Conservation (phyloP, 2,113 vertebrate genomes). For the Rhabdomys dilectus region DNA sequence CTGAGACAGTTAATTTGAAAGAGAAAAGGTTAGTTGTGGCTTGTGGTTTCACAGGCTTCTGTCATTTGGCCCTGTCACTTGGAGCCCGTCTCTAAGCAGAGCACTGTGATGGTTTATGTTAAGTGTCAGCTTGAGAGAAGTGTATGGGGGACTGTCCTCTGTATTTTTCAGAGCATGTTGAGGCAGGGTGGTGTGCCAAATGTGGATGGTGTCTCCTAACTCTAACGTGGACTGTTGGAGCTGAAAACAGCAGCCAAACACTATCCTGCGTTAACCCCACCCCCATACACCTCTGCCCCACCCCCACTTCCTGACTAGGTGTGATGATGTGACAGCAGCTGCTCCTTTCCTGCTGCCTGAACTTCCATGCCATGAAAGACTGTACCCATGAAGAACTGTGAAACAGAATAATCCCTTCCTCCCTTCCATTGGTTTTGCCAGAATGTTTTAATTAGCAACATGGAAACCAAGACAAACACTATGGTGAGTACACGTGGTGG, state of each 20-base stretch:
- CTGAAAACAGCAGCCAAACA: background rate
- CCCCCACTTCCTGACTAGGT: background rate
- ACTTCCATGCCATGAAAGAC: background rate
- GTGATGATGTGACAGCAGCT: too few relatives aligned
- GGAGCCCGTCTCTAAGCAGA: background rate
- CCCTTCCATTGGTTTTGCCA: background rate
- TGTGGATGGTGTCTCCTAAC: background rate
- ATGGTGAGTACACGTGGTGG: background rate
- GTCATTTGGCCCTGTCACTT: background rate
- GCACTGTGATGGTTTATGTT: background rate
- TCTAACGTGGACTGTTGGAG: too few relatives aligned
- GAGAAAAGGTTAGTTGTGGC: background rate
- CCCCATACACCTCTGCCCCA: too few relatives aligned
- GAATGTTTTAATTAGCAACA: background rate
- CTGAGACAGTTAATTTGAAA: background rate
- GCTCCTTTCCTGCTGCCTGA: background rate
- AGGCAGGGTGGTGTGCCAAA: background rate
- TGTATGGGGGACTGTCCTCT: too few relatives aligned
- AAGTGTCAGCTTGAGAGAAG: background rate
- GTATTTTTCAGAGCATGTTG: background rate
- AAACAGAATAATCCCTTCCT: background rate
- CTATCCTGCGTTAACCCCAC: too few relatives aligned
- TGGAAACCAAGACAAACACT: background rate
- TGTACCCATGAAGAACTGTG: background rate
- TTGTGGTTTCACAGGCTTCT: background rate